phyloP scores from a whole-genome alignment of 2,797 vertebrate species.

The Tolypeutes matacus region DNA sequence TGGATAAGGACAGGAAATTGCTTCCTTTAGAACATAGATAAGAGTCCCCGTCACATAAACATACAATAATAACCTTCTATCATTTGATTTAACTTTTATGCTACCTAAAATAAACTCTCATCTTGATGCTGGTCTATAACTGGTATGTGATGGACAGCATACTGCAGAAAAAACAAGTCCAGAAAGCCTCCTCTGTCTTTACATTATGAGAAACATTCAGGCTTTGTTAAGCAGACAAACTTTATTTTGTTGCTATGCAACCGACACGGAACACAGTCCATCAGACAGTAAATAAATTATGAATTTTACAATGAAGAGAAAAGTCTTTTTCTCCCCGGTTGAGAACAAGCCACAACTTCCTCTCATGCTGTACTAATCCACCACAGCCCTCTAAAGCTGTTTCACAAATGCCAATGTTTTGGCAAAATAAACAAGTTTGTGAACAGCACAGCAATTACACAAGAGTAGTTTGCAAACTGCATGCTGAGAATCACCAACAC shows the following conservation, averaged over 20 bases:
- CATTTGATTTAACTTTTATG: constrained; percentile 87
- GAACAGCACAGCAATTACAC: constrained; percentile 69
- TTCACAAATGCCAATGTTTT: constrained; percentile 79
- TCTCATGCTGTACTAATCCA: constrained; percentile 82
- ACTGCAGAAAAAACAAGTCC: constrained; percentile 85
- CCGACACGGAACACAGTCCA: constrained; percentile 80
- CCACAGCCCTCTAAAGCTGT: constrained; percentile 80
- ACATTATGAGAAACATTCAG: constrained; percentile 83
- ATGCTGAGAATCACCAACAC: constrained; percentile 57
- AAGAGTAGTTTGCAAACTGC: constrained; percentile 60
- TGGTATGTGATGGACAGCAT: constrained; percentile 86
- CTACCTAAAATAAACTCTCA: constrained; percentile 87
- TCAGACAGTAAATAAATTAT: constrained; percentile 85
- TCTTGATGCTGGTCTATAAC: constrained; percentile 82
- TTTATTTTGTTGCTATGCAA: constrained; percentile 88
- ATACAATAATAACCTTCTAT: constrained; percentile 82
- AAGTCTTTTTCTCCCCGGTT: constrained; percentile 69
- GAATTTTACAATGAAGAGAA: constrained; percentile 85
- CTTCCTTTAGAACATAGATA: constrained; percentile 85
- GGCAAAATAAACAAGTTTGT: constrained; percentile 80
- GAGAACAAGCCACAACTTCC: constrained; percentile 84
- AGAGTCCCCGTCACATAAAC: constrained; percentile 84
- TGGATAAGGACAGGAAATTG: constrained; percentile 84
- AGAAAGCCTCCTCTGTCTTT: constrained; percentile 83
- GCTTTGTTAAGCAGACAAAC: constrained; percentile 85